A percentile compares a stretch with the other conserved stretches of the same genome.
Conservation (phyloP, 2,113 vertebrate species). For the Pomatostomus ruficeps region DNA sequence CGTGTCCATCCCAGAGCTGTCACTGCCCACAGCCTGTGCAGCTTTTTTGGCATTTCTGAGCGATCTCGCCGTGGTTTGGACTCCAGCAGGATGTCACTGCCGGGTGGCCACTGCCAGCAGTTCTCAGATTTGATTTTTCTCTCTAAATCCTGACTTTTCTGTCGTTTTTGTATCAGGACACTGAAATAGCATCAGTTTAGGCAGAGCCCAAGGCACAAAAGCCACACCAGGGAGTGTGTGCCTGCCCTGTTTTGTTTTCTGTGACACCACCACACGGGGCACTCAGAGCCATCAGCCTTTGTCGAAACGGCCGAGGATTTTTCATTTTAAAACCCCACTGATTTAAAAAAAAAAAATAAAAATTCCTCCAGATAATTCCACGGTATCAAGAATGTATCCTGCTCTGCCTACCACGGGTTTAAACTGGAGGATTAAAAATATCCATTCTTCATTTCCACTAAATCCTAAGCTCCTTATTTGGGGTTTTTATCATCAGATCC, state of each 20-base stretch:
- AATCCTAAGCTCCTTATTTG: not conserved
- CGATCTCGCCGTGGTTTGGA: not conserved
- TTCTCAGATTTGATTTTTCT: not conserved
- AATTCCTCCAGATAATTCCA: not conserved
- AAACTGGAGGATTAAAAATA: not conserved
- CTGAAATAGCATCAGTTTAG: not conserved
- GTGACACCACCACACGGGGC: not conserved
- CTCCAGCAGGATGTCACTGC: not conserved
- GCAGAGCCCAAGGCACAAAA: not conserved
- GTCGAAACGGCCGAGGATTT: not conserved
- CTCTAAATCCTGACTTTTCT: not conserved
- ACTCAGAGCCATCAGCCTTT: not conserved
- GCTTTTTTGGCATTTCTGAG: not conserved
- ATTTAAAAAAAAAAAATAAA: not conserved
- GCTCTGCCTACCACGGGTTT: not conserved
- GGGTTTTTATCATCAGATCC: not conserved
- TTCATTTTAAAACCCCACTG: not conserved
- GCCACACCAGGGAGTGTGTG: rapidly evolving
- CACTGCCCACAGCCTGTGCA: not conserved
- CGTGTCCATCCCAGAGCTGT: too few relatives aligned
- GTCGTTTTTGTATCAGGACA: not conserved
- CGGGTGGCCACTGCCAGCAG: not conserved
- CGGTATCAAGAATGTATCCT: not conserved
- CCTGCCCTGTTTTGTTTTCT: not conserved
- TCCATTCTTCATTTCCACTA: not conserved